Evolutionary conservation across 2,113 vertebrate genomes (phyloP).

Genomic region (Thamnophis sirtalis): DNA sequence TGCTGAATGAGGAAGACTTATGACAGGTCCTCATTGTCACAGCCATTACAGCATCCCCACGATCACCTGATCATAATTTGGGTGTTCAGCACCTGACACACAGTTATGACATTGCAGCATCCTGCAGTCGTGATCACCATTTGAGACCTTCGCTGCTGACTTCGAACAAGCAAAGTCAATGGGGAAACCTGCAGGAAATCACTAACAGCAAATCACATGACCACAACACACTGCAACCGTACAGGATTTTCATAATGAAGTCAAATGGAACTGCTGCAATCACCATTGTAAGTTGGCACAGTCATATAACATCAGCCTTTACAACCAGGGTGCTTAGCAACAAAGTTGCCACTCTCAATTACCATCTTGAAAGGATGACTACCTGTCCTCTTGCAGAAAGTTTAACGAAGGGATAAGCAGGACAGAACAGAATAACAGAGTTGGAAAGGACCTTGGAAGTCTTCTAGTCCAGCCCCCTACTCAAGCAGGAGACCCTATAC

Average conservation of each 20-base stretch:
- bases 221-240: background rate
- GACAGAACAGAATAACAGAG: background rate
- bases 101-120: background rate
- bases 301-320: background rate
- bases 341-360: background rate
- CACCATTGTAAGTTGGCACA: background rate
- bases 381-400: background rate
- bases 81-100: background rate
- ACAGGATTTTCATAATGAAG: background rate
- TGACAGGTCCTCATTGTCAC: background rate
- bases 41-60: background rate
- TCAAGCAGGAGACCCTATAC: background rate
- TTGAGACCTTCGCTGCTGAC: background rate
- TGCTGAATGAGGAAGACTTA: background rate
- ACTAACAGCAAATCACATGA: background rate
- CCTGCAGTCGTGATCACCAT: background rate
- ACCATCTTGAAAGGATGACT: background rate
- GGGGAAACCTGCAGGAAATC: background rate
- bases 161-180: background rate
- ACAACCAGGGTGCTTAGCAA: background rate
- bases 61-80: background rate
- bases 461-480: background rate
- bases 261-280: background rate
- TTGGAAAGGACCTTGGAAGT: background rate
- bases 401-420: background rate